phyloP scores from a whole-genome alignment of 2,888 invertebrate species.

The Masnerella sp. region DNA sequence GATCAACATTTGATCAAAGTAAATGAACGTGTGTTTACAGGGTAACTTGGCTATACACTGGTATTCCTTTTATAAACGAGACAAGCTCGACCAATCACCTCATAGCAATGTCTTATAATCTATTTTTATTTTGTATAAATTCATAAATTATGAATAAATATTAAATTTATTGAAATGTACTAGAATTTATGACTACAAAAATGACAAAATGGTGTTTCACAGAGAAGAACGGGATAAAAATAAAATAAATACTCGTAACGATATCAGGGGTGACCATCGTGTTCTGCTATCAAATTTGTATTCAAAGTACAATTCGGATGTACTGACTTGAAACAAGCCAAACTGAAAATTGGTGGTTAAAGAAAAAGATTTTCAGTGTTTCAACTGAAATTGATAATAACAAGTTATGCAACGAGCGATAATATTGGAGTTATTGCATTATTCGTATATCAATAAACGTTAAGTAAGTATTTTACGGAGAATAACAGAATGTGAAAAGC shows the following conservation, averaged over 20 bases:
- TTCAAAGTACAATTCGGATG: constrained; percentile 18
- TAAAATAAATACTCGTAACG: constrained; percentile 29
- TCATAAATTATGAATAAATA: too few relatives aligned
- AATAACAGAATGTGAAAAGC: constrained; percentile 28
- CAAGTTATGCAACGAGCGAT: constrained; percentile 48
- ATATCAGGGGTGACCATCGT: constrained; percentile 50
- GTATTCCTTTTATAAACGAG: too few relatives aligned
- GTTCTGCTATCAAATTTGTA: constrained; percentile 41
- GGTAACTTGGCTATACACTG: too few relatives aligned
- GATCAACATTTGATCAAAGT: too few relatives aligned
- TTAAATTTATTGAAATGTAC: too few relatives aligned
- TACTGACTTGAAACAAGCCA: constrained; percentile 16
- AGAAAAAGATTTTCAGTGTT: constrained; percentile 25
- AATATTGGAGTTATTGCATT: constrained; percentile 33
- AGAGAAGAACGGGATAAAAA: neutral
- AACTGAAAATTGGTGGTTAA: constrained; percentile 14
- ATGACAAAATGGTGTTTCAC: constrained; percentile 22
- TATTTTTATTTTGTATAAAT: too few relatives aligned
- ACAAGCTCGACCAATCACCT: too few relatives aligned
- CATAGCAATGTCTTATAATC: too few relatives aligned
- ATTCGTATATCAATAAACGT: constrained; percentile 39
- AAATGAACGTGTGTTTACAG: too few relatives aligned
- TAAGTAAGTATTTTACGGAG: constrained; percentile 43
- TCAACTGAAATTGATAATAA: constrained; percentile 38
- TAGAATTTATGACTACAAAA: constrained; percentile 5